Evolutionary conservation across 1,140 invertebrate species (phyloP).

Genomic region (Temnothorax longispinosus): DNA sequence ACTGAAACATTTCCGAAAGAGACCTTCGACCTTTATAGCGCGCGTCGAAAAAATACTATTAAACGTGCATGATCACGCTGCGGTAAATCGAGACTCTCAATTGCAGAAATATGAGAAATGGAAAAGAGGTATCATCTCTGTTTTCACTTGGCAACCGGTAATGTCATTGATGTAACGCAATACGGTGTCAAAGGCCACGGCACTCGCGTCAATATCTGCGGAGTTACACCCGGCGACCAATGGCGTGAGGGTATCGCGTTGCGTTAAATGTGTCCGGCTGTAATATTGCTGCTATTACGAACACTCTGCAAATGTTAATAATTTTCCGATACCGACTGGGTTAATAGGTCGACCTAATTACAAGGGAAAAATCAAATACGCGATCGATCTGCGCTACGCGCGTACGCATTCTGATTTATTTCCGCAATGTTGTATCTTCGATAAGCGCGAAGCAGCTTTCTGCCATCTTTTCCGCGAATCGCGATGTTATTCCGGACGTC

Average conservation of each 20-base stretch:
- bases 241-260: not conserved
- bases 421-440: not conserved
- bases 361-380: not conserved
- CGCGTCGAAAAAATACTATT: not conserved
- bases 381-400: not conserved
- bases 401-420: not conserved
- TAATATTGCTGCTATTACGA: not conserved
- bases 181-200: slow-evolving; percentile 25
- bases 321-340: not conserved
- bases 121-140: slow-evolving; percentile 15
- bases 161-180: slow-evolving; percentile 7
- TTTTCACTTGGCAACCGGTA: slow-evolving; percentile 13
- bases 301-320: not conserved
- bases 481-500: not conserved
- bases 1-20: not conserved
- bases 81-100: not conserved
- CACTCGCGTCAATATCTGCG: slow-evolving; percentile 17
- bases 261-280: slow-evolving; percentile 14
- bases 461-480: not conserved
- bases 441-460: not conserved
- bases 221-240: not conserved
- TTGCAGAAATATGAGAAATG: slow-evolving; percentile 13
- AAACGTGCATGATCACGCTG: not conserved
- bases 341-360: slow-evolving; percentile 4
- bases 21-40: no score